phyloP scores from a whole-genome alignment of 1,140 invertebrate species.

The Palaemon carinicauda region DNA sequence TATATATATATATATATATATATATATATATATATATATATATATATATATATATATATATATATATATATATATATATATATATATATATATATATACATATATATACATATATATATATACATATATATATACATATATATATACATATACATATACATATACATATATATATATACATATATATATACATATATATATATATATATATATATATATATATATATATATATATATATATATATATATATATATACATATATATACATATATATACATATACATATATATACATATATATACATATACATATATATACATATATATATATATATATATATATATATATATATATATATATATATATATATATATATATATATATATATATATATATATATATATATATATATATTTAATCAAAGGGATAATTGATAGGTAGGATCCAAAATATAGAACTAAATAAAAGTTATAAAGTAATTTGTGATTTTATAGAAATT shows the following conservation, averaged over 20 bases:
- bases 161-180: neutral
- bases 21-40: slow-evolving; percentile 11
- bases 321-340: slow-evolving; percentile 29
- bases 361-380: slow-evolving; percentile 30
- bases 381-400: slow-evolving; percentile 14
- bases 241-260: slow-evolving; percentile 30
- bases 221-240: slow-evolving; percentile 32
- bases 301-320: slow-evolving; percentile 23
- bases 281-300: slow-evolving; percentile 28
- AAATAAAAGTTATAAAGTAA: too few species aligned
- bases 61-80: slow-evolving; percentile 8
- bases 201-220: slow-evolving; percentile 17
- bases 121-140: neutral
- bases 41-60: slow-evolving; percentile 35
- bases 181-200: neutral
- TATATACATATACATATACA: slow-evolving; percentile 11
- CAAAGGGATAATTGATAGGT: too few species aligned
- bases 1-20: neutral
- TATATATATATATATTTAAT: too few species aligned
- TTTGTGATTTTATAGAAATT: too few species aligned
- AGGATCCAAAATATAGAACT: too few species aligned
- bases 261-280: slow-evolving; percentile 28
- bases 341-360: slow-evolving; percentile 32
- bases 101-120: neutral
- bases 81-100: neutral